Base-by-base conservation (phyloP, 2,113 vertebrate genomes). In the Sinocyclocheilus rhinocerous region DNA sequence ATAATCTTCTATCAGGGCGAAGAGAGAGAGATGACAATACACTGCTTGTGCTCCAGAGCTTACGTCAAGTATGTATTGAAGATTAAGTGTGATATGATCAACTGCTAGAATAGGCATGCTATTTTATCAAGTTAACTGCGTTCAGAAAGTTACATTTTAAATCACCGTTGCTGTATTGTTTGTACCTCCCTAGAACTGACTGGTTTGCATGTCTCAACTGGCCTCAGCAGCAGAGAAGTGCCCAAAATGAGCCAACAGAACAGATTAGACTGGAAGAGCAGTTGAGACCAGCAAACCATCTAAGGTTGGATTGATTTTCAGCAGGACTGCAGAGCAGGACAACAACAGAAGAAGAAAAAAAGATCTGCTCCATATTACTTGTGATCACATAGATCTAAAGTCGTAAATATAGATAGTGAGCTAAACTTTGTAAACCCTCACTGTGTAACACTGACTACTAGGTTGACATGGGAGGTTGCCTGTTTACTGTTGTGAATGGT, bases 21-120 rank as follows among this genome's bases (percentile, higher is more conserved):
- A 3, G 89, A 85, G 9, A 81, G 91, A 16, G 91, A 90, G 1
- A 73, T 3, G 13, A 73, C 69, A 20, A 93, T 97, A 73, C 93
- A 94, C 15, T 98, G 97, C 83, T 89, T 96, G 33, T 98, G 96
- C 89, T 96, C 96, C 88, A 95, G 96, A 90, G 96, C 96, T 4
- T 98, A 97, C 83, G 95, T 97, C 0, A 94, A 96, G 98, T 99
- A 33, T 33, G 29, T 2, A 33, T 33, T 33, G 2, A 69, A 52
- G 48, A 36, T n/a, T 50, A 3, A 7, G 1, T 84, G 12, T 29
- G 12, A 7, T 24, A 3, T 15, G 39, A 24, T 48, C 6, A 26
- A 24, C 42, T 76, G 2, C 8, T 8, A 24, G 10, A n/a, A 22
- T 42, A 1, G 24, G n/a, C n/a, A 9, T 48, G 42, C 22, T 48